Evolutionary conservation across 1,140 invertebrate genomes (phyloP), one percentile per base, ranked within the genome.

Genomic region (Achroia grisella): DNA sequence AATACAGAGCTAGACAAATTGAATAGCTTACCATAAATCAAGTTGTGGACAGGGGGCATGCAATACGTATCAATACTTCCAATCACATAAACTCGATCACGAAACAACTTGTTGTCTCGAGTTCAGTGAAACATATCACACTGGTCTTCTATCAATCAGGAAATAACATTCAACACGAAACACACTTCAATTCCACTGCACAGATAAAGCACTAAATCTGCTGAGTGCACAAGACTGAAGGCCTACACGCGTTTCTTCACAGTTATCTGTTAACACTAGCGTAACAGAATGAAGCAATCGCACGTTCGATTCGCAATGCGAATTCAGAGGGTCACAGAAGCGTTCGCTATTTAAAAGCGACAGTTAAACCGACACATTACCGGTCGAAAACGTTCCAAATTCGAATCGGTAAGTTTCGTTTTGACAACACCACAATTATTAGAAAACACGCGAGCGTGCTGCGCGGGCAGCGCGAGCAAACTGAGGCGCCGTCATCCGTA

Each of bases 391-490:
- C 65, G 75, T 75, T 76, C 72, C 70, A 77, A 79, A 82, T 75
- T 73, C 64, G 62, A 69, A 64, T 68, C 72, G 65, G 58, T 58
- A 67, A 71, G 63, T 66, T 60, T 43, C 49, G 59, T 62, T 62
- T 47, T 33, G 31, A 47, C 41, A 33, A 47, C 43, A 59, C 10
- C 30, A 40, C 17, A 35, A 61, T 45, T 55, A 61, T 56, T 39
- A 48, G 44, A 41, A 52, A 48, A 60, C 44, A 68, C 63, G 72
- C 80, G 78, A 71, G 77, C 75, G 71, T 75, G 77, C 80, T 69
- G 74, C 77, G 75, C 80, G 72, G 65, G 56, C 58, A 72, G 72
- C 80, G 80, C 76, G 60, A 81, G 72, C 80, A 78, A 77, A 84
- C 80, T 82, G 70, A 84, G 69, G 71, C 60, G 67, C 70, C 60